Percentiles rank a stretch among this genome's conserved stretches.
Conservation (phyloP, 2,113 vertebrate genomes). For the Muntiacus muntjak region DNA sequence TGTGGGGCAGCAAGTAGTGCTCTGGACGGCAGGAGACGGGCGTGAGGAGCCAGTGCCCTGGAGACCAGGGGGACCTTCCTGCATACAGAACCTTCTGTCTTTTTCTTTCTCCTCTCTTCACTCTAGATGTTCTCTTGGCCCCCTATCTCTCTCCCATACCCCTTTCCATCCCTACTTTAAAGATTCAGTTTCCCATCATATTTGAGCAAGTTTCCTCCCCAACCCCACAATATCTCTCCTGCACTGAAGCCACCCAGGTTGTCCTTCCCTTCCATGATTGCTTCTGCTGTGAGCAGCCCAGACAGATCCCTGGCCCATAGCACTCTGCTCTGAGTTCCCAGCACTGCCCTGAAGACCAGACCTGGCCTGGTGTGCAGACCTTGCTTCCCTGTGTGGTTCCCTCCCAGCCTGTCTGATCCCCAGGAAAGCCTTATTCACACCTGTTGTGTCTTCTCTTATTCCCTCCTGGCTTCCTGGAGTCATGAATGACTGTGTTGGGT, state of each 20-base stretch:
- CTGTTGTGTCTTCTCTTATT: neutral
- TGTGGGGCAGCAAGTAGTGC: slow-evolving; percentile 71
- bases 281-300: neutral
- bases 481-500: neutral
- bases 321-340: no score
- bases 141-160: neutral
- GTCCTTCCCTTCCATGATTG: neutral
- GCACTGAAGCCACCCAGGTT: fast-evolving
- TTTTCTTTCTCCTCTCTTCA: neutral
- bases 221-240: neutral
- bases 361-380: neutral
- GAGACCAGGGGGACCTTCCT: neutral
- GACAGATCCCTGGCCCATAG: neutral
- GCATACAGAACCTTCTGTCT: neutral
- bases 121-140: neutral
- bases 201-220: neutral
- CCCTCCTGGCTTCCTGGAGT: no score
- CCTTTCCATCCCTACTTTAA: no score
- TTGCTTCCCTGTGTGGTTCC: neutral
- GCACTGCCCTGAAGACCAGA: neutral
- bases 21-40: neutral
- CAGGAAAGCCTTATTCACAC: neutral
- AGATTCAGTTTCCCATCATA: no score
- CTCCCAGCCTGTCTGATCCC: neutral
- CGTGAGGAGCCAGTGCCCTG: neutral